Evolutionary conservation across 2,113 vertebrate species (phyloP).

Genomic region (Haemorhous mexicanus): DNA sequence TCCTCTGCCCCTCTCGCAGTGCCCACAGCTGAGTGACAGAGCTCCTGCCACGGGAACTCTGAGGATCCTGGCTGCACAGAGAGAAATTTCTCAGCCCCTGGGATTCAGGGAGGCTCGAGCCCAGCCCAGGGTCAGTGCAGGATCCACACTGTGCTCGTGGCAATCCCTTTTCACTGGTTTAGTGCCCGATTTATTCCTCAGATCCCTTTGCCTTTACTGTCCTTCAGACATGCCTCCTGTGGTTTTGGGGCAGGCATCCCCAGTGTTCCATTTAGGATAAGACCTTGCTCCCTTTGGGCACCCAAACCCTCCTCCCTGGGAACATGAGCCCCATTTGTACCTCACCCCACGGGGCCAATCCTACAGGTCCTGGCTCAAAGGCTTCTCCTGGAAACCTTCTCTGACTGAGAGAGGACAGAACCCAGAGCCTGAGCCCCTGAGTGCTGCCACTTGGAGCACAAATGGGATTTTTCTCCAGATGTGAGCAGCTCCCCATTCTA

Average conservation of each 20-base stretch:
- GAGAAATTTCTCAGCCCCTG: not conserved
- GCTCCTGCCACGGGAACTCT: not conserved
- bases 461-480: not conserved
- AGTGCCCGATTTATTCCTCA: not conserved
- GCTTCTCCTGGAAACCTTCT: not conserved
- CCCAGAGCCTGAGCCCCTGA: not conserved
- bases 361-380: not conserved
- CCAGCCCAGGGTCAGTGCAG: not conserved
- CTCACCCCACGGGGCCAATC: not conserved
- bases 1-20: not conserved
- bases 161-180: not conserved
- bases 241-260: not conserved
- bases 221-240: not conserved
- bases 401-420: not conserved
- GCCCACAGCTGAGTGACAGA: not conserved
- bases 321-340: not conserved
- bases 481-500: not conserved
- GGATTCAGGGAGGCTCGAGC: not conserved
- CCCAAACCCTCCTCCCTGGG: not conserved
- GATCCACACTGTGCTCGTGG: not conserved
- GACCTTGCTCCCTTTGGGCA: not conserved
- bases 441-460: not conserved
- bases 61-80: not conserved
- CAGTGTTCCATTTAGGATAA: not conserved
- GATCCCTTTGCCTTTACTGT: not conserved